Evolutionary conservation across 1,140 invertebrate genomes (phyloP).

Genomic region (Zeugodacus cucurbitae): DNA sequence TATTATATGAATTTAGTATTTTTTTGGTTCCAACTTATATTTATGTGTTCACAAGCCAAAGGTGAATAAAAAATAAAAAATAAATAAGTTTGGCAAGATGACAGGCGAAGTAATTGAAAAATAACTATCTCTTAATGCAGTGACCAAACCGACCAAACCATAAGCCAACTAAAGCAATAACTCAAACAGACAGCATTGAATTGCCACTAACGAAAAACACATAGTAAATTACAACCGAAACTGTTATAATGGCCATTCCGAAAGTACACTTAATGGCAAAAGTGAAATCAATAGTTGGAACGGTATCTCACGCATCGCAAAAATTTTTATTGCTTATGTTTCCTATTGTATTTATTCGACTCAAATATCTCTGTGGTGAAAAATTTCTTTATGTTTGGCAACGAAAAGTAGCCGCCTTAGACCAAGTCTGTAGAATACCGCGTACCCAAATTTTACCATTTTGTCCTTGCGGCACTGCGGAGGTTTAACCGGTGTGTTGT

Average conservation of each 20-base stretch:
- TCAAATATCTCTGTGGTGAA: too few relatives aligned
- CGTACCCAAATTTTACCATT: too few relatives aligned
- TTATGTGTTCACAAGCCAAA: neutral
- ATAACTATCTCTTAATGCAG: neutral
- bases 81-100: conserved; percentile 2
- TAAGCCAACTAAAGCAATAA: neutral
- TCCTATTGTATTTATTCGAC: too few relatives aligned
- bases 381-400: too few relatives aligned
- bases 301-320: neutral
- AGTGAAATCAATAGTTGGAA: neutral
- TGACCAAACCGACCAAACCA: neutral
- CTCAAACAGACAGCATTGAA: neutral
- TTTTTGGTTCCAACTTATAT: neutral
- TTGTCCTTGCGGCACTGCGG: too few relatives aligned
- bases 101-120: conserved; percentile 2
- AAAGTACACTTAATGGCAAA: neutral
- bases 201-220: neutral
- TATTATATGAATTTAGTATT: neutral
- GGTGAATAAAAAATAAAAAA: neutral
- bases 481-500: too few relatives aligned
- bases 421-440: too few relatives aligned
- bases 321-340: too few relatives aligned
- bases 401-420: too few relatives aligned
- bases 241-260: neutral
- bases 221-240: neutral